A percentile compares a stretch with the other conserved stretches of the same genome.
These are phyloP conservation scores for Calliscelio sp. DNA, from an alignment of 2,888 invertebrate genomes.

Conservation along the genomic window DNA sequence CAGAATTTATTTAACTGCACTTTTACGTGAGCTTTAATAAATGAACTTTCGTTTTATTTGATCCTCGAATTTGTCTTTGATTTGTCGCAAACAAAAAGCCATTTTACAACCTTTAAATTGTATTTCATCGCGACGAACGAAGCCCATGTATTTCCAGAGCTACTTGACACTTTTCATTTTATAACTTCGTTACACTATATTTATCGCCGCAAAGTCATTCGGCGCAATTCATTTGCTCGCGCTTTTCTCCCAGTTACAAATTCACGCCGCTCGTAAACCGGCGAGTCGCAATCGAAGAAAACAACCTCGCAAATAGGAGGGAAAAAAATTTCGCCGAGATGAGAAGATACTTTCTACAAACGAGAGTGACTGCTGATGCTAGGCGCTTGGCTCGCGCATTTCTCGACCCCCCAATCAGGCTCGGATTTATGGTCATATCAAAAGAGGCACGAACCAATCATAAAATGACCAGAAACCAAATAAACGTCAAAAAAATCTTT, in stretches of 20 bases:
- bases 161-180: slow-evolving; percentile 56
- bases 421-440: slow-evolving; percentile 34
- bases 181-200: slow-evolving; percentile 61
- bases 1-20: neutral
- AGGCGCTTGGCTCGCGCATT: slow-evolving; percentile 11
- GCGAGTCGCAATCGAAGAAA: slow-evolving; percentile 53
- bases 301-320: slow-evolving; percentile 41
- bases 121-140: slow-evolving; percentile 21
- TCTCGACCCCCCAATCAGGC: slow-evolving; percentile 18
- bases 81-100: slow-evolving; percentile 31
- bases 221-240: slow-evolving; percentile 54
- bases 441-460: slow-evolving; percentile 22
- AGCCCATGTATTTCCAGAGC: slow-evolving; percentile 21
- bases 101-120: slow-evolving; percentile 33
- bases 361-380: slow-evolving; percentile 30
- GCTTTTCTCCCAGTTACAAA: slow-evolving; percentile 51
- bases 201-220: slow-evolving; percentile 56
- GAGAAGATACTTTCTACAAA: slow-evolving; percentile 52
- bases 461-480: neutral
- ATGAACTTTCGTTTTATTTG: neutral
- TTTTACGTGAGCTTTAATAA: neutral
- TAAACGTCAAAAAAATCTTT: too few species aligned
- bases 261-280: slow-evolving; percentile 58
- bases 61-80: slow-evolving; percentile 28
- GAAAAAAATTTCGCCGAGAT: slow-evolving; percentile 36